These are phyloP conservation scores for Drosophila ananassae DNA, from an alignment of 1,140 invertebrate species.

Conservation along the genomic window DNA sequence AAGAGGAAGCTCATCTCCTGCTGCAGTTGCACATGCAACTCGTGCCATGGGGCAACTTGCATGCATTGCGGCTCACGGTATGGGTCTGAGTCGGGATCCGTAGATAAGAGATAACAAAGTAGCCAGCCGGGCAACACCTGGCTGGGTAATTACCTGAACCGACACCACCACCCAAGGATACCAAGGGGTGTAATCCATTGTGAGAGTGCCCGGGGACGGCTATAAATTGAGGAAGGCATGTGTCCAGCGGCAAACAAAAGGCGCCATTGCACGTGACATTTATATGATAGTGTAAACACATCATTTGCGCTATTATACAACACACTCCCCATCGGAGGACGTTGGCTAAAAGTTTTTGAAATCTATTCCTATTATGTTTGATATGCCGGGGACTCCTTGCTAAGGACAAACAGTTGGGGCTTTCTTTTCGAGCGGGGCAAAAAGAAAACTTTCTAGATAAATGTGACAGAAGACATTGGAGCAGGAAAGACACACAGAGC, in stretches of 20 bases:
- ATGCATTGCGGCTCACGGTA: neutral
- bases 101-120: slow-evolving; percentile 74
- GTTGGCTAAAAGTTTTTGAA: slow-evolving; percentile 72
- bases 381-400: slow-evolving; percentile 41
- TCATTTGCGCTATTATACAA: slow-evolving; percentile 82
- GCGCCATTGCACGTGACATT: slow-evolving; percentile 77
- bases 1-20: slow-evolving; percentile 51
- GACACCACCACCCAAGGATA: slow-evolving; percentile 1
- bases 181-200: slow-evolving; percentile 56
- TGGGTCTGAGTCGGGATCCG: slow-evolving; percentile 19
- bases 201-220: slow-evolving; percentile 12
- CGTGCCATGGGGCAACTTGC: neutral
- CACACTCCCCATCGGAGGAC: slow-evolving; percentile 39
- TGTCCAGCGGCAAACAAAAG: slow-evolving; percentile 71
- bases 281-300: slow-evolving; percentile 83
- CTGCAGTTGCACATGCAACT: slow-evolving; percentile 44
- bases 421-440: slow-evolving; percentile 42
- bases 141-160: slow-evolving; percentile 45
- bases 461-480: slow-evolving; percentile 78
- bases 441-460: slow-evolving; percentile 80
- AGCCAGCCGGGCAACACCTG: slow-evolving; percentile 56
- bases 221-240: slow-evolving; percentile 63
- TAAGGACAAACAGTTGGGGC: slow-evolving; percentile 40
- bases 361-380: slow-evolving; percentile 78
- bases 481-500: slow-evolving; percentile 52